A percentile compares a stretch with the other conserved stretches of the same genome.
Evolutionary conservation across 2,113 vertebrate genomes (phyloP).

Genomic region (Ochotona princeps): DNA sequence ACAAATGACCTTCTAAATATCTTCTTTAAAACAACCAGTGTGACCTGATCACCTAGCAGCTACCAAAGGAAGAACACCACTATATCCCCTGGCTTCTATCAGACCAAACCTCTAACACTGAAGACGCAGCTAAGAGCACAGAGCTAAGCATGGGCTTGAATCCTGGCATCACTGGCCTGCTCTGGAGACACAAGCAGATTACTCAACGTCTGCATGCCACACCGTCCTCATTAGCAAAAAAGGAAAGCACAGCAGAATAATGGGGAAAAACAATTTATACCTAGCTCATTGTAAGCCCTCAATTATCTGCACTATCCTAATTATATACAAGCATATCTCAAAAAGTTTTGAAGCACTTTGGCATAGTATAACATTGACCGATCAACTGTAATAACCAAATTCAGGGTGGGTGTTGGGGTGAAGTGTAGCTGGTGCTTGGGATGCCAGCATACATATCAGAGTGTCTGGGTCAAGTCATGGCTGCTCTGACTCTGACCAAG

Average conservation of each 20-base stretch:
- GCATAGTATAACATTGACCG: not conserved
- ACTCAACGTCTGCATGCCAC: not conserved
- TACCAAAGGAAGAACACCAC: not conserved
- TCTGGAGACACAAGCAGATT: slow-evolving; percentile 1
- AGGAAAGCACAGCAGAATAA: slow-evolving; percentile 2
- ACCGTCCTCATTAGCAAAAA: slow-evolving; percentile 25
- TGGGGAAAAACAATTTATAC: not conserved
- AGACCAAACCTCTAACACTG: not conserved
- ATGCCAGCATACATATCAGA: too few relatives aligned
- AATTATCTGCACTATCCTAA: not conserved
- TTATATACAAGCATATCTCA: not conserved
- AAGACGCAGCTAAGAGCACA: not conserved
- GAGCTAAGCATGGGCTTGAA: not conserved
- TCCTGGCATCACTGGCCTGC: not conserved
- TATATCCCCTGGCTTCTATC: not conserved
- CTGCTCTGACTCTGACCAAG: too few relatives aligned
- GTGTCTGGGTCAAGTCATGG: too few relatives aligned
- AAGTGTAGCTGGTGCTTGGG: too few relatives aligned
- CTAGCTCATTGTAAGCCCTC: not conserved
- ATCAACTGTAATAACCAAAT: not conserved
- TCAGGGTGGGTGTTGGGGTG: not conserved
- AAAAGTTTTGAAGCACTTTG: not conserved
- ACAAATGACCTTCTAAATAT: not conserved
- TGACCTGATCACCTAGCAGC: not conserved
- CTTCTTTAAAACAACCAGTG: slow-evolving; percentile 46